phyloP scores from a whole-genome alignment of 2,888 invertebrate species.

The Epinotia demarniana region DNA sequence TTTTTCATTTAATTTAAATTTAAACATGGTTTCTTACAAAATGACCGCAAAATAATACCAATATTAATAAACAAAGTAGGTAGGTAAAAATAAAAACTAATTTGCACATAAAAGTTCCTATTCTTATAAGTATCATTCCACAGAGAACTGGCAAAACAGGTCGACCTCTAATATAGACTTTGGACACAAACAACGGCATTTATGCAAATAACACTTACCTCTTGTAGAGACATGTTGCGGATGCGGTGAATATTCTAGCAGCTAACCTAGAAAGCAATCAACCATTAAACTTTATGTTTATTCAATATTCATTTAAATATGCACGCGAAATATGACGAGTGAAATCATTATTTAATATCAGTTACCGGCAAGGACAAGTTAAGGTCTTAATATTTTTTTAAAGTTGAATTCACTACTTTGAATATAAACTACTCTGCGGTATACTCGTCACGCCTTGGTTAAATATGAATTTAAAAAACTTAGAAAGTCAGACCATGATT shows the following conservation, averaged over 20 bases:
- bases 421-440: not conserved
- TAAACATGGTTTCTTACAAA: no score
- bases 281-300: conserved; percentile 2
- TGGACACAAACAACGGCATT: conserved; percentile 35
- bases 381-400: conserved; percentile 2
- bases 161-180: conserved; percentile 34
- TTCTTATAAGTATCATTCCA: not conserved
- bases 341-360: conserved; percentile 8
- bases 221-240: conserved; percentile 76
- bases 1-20: no score
- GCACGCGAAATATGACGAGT: conserved; percentile 24
- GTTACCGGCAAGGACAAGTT: conserved; percentile 13
- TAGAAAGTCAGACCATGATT: not conserved
- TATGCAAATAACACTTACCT: conserved; percentile 64
- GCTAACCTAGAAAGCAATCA: conserved; percentile 62
- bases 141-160: not conserved
- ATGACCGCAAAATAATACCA: no score
- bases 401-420: not conserved
- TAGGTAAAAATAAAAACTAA: not conserved
- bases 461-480: not conserved
- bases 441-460: not conserved
- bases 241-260: conserved; percentile 50
- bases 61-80: no score
- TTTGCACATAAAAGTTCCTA: not conserved
- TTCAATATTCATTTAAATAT: conserved; percentile 12